These are phyloP conservation scores for Drosophila arawakana DNA, from an alignment of 1,140 invertebrate genomes.

Conservation along the genomic window DNA sequence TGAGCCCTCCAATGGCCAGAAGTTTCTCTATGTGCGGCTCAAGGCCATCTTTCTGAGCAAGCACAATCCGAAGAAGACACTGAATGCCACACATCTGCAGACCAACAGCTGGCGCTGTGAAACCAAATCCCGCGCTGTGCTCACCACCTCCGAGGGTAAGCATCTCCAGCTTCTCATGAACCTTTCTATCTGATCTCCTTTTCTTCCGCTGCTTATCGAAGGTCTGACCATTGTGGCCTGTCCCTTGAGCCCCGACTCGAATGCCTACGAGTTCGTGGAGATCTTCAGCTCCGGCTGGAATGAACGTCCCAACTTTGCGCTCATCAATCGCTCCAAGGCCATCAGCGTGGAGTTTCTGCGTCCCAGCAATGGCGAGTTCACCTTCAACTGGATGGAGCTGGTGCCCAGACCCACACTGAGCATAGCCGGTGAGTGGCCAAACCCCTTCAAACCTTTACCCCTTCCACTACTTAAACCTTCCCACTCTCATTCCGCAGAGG, in stretches of 20 bases:
- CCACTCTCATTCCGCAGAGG: slow-evolving; percentile 83
- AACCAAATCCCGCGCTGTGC: slow-evolving; percentile 78
- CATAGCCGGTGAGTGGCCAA: slow-evolving; percentile 65
- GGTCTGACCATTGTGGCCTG: slow-evolving; percentile 82
- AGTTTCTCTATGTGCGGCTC: slow-evolving; percentile 81
- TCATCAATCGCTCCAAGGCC: slow-evolving; percentile 86
- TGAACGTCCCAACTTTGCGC: slow-evolving; percentile 83
- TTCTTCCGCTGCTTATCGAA: slow-evolving; percentile 8
- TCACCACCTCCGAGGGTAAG: slow-evolving; percentile 82
- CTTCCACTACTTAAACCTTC: not conserved
- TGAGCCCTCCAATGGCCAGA: slow-evolving; percentile 88
- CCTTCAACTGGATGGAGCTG: slow-evolving; percentile 93
- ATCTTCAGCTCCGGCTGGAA: slow-evolving; percentile 94
- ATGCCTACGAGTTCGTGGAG: slow-evolving; percentile 85
- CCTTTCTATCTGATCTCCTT: too few species aligned
- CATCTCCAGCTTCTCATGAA: not conserved
- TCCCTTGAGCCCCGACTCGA: slow-evolving; percentile 75
- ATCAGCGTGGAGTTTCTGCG: slow-evolving; percentile 92
- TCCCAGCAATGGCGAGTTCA: slow-evolving; percentile 89
- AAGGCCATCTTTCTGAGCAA: slow-evolving; percentile 82
- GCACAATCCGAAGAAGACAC: slow-evolving; percentile 75
- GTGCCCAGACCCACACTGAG: slow-evolving; percentile 86
- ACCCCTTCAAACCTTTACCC: too few species aligned
- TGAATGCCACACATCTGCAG: slow-evolving; percentile 67
- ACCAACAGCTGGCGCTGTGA: slow-evolving; percentile 71